Evolutionary conservation across 1,140 invertebrate genomes (phyloP).

Genomic region (Orchestia grillus): DNA sequence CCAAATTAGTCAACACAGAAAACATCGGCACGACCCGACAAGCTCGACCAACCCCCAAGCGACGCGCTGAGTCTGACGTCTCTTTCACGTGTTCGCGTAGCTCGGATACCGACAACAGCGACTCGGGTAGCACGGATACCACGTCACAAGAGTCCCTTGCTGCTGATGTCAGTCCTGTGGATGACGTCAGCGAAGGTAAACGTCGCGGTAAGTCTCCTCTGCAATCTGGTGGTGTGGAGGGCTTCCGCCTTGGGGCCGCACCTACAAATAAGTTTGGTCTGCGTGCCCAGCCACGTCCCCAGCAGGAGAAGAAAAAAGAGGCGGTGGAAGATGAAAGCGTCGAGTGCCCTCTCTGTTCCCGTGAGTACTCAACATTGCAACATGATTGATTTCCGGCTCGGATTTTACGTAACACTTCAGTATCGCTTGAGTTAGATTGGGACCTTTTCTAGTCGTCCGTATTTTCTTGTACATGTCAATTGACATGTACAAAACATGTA

Average conservation of each 20-base stretch:
- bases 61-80: not conserved
- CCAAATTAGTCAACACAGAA: not conserved
- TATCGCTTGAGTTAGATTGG: no score
- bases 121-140: not conserved
- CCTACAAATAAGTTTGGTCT: not conserved
- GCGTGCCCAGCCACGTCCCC: not conserved
- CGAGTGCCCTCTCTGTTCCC: not conserved
- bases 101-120: not conserved
- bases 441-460: no score
- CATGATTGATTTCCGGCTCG: not conserved
- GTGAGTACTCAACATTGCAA: not conserved
- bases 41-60: no score
- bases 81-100: not conserved
- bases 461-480: no score
- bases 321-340: not conserved
- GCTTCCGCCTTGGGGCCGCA: not conserved
- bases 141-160: not conserved
- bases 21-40: not conserved
- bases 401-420: not conserved
- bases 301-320: not conserved
- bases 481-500: no score
- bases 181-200: not conserved
- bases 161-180: not conserved
- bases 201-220: not conserved
- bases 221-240: not conserved